Evolutionary conservation across 1,140 invertebrate species (phyloP).

Genomic region (Euura lappo): DNA sequence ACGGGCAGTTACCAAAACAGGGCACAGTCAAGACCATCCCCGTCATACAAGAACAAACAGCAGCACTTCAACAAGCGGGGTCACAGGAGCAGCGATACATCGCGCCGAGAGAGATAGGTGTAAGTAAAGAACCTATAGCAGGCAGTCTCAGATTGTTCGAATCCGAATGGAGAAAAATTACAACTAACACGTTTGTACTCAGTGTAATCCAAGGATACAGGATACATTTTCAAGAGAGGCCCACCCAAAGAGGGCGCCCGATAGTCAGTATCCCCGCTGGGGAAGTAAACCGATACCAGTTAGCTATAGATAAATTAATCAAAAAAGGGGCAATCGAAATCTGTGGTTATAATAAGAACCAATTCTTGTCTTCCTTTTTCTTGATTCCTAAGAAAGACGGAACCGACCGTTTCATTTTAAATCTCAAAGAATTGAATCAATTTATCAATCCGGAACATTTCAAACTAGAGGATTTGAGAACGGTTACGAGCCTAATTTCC

Average conservation of each 20-base stretch:
- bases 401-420: too few relatives aligned
- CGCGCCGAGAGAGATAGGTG: constrained; percentile 13
- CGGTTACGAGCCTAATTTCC: constrained; percentile 25
- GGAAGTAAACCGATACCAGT: too few relatives aligned
- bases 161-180: constrained; percentile 18
- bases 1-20: constrained; percentile 18
- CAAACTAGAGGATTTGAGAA: constrained; percentile 25
- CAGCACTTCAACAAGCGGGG: constrained; percentile 15
- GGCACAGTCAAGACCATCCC: constrained; percentile 14
- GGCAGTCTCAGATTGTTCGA: constrained; percentile 14
- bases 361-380: constrained; percentile 40
- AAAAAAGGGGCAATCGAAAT: constrained; percentile 17
- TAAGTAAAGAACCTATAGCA: constrained; percentile 13
- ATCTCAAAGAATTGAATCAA: constrained; percentile 39
- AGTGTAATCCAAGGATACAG: constrained; percentile 25
- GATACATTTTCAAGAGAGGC: neutral
- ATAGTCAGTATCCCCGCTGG: neutral
- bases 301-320: constrained; percentile 20
- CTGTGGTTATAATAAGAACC: constrained; percentile 8
- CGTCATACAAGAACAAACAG: constrained; percentile 12
- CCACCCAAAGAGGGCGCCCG: neutral
- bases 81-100: constrained; percentile 11
- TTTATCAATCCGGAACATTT: constrained; percentile 35
- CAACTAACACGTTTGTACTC: constrained; percentile 9
- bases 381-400: too few relatives aligned